These are phyloP conservation scores for Galbula dea DNA, from an alignment of 2,113 vertebrate species.

Conservation along the genomic window DNA sequence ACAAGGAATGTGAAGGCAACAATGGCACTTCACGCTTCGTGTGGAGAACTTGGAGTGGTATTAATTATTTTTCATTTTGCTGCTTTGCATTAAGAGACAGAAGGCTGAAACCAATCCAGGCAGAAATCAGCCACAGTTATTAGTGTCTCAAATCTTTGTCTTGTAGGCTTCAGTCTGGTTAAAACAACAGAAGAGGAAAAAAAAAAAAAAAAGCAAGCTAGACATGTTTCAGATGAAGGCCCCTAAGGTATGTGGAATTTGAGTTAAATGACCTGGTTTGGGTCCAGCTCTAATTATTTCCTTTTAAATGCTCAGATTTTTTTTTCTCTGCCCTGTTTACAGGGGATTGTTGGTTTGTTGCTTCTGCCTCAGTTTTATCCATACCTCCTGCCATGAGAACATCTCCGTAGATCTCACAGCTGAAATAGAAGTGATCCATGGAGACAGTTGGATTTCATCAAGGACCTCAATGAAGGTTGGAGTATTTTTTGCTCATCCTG, in stretches of 20 bases:
- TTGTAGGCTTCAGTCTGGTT: slow-evolving; percentile 31
- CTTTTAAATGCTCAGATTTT: not conserved
- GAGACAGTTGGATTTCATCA: not conserved
- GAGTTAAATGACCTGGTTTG: slow-evolving; percentile 16
- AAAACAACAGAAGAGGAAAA: slow-evolving; percentile 3
- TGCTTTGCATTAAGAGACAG: slow-evolving; percentile 20
- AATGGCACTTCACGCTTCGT: not conserved
- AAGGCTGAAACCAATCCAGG: slow-evolving; percentile 43
- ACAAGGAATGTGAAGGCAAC: not conserved
- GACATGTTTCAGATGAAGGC: slow-evolving; percentile 13
- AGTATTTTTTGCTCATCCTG: not conserved
- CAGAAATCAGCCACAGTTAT: slow-evolving; percentile 48
- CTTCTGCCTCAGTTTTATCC: not conserved
- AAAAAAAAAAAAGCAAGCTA: not conserved
- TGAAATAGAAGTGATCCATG: not conserved
- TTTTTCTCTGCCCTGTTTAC: not conserved
- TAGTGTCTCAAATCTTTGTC: slow-evolving; percentile 39
- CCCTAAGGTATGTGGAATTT: not conserved
- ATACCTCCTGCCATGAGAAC: not conserved
- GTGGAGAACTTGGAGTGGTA: slow-evolving; percentile 7
- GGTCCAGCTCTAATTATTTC: slow-evolving; percentile 5
- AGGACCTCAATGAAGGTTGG: not conserved
- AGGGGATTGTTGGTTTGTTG: not conserved
- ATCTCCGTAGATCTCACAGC: not conserved
- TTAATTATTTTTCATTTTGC: slow-evolving; percentile 34